phyloP scores from a whole-genome alignment of 1,140 invertebrate species.

The Triops longicaudatus region DNA sequence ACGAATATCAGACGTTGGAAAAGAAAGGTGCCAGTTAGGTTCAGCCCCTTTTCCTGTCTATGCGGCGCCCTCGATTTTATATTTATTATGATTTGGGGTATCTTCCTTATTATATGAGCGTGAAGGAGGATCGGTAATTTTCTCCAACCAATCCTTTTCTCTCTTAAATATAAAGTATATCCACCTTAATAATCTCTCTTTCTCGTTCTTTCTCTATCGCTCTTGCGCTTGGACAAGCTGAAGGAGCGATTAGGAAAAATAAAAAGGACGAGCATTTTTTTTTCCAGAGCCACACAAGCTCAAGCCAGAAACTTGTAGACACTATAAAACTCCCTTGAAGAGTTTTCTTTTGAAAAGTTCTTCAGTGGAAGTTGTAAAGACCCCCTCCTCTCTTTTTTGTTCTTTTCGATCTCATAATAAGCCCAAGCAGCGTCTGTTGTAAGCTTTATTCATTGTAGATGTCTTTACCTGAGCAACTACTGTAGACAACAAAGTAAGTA shows the following conservation, averaged over 20 bases:
- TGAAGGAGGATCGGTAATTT: constrained; percentile 15
- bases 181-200: constrained; percentile 18
- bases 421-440: not conserved
- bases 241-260: constrained; percentile 9
- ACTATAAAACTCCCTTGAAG: not conserved
- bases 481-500: not conserved
- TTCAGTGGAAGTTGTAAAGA: not conserved
- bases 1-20: constrained; percentile 15
- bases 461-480: not conserved
- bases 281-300: not conserved
- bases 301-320: not conserved
- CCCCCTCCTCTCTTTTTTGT: not conserved
- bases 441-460: not conserved
- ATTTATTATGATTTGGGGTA: constrained; percentile 15
- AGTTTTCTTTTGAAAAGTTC: not conserved
- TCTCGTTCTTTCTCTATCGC: constrained; percentile 8
- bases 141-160: constrained; percentile 8
- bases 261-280: not conserved
- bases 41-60: constrained; percentile 11
- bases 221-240: not conserved
- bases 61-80: constrained; percentile 14
- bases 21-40: constrained; percentile 14
- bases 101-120: constrained; percentile 12
- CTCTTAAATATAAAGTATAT: constrained; percentile 18
- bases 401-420: constrained; percentile 5